Evolutionary conservation across 2,797 vertebrate species (phyloP), one percentile per base, ranked within the genome.

Genomic region (Chelon labrosus): DNA sequence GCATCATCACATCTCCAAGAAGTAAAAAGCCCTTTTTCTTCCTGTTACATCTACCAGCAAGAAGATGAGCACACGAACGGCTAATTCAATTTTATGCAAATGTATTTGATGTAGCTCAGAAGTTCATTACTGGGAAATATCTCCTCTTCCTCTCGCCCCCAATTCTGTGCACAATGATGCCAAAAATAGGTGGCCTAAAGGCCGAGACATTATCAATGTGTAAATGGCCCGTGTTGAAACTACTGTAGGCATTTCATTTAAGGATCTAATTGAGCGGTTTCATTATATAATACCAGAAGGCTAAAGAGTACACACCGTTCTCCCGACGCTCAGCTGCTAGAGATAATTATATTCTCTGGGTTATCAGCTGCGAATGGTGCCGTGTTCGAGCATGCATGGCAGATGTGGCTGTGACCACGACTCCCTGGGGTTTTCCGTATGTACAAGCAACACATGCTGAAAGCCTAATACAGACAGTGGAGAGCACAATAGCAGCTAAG

Each of bases 291-390:
- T 20, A 75, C 54, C 63, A 62, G 75, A 1, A 49, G 14, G 10
- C 25, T 61, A 16, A 70, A 60, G 42, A 70, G 70, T 20, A 78
- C 70, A 72, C 41, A 50, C 20, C 1, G 58, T 73, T 73, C 71
- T 51, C 57, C 39, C n/a, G 39, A n/a, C 44, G 47, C 68, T 81
- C 68, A 70, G 75, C 66, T 61, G 66, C 55, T 56, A 8, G 13
- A 63, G 51, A 66, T 82, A 56, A 83, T 69, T 75, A 58, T 25
- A 65, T 14, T 47, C 52, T 68, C 37, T 69, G n/a, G 52, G 58
- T 77, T 61, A 78, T 88, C 42, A 69, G 71, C 75, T 79, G 69
- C 77, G 72, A 80, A 69, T 68, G 66, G 77, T 65, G 75, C 35
- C 5, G 0, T 61, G 51, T 73, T 39, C 35, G 65, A 80, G 70